Base-by-base conservation (phyloP, 2,797 vertebrate genomes). In the Anguilla obscura region DNA sequence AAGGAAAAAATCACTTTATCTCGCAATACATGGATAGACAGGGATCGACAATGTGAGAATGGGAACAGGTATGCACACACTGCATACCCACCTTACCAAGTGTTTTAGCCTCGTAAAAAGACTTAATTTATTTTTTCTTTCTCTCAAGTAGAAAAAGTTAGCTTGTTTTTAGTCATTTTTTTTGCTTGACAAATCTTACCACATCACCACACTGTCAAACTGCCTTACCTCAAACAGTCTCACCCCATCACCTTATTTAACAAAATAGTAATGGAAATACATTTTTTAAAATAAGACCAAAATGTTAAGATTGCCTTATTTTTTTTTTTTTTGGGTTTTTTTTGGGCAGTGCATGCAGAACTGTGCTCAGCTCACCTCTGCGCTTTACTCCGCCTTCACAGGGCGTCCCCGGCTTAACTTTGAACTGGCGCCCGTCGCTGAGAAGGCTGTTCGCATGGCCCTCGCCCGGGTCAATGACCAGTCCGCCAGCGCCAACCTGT, bases 401-500 rank as follows among this genome's bases (percentile, higher is more conserved):
- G 95, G 93, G 24, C 1, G 89, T 33, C 94, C 93, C 0, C 40
- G 90, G 84, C 12, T 85, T 56, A 88, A 56, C 86, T 1, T 88
- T 0, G 93, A 93, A 48, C 40, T 93, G 87, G 69, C 88, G 36
- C 60, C 92, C 3, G 86, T 90, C 52, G 93, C 92, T 0, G 21
- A 90, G 5, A 88, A 88, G 30, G 93, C 90, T 1, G 90, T 95
- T 0, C 85, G 1, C 45, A 92, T 89, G 27, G 89, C 94, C 33
- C 58, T 96, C 88, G 18, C 91, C 0, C 66, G 92, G 84, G 90
- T 93, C 90, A 96, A 95, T 91, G 45, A 89, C 0, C 50, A 74
- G 56, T 91, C 91, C 0, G 88, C 90, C 0, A 87, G 48, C 14
- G 79, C 1, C 9, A 24, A 86, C 60, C 94, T 95, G 14, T 95